These are phyloP conservation scores for Misgurnus anguillicaudatus DNA, from an alignment of 2,113 vertebrate species.

Conservation along the genomic window DNA sequence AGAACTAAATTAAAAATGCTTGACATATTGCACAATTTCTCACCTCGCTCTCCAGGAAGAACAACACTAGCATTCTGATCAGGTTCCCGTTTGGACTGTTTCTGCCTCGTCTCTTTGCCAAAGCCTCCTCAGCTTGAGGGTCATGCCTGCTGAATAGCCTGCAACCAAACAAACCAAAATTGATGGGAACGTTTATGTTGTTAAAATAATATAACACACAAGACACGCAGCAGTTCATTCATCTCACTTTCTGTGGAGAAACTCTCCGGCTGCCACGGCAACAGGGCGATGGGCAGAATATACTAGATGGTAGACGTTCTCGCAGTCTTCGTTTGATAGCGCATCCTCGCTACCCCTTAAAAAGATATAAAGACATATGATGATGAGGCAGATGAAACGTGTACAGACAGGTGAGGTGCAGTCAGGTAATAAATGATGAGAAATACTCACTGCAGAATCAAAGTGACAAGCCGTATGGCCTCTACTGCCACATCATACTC, in stretches of 20 bases:
- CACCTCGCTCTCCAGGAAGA: slow-evolving; percentile 99
- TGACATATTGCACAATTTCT: slow-evolving; percentile 59
- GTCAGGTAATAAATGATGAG: neutral
- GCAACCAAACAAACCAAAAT: slow-evolving; percentile 19
- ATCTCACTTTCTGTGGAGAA: slow-evolving; percentile 96
- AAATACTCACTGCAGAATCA: slow-evolving; percentile 94
- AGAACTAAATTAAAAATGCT: neutral
- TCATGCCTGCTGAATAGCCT: slow-evolving; percentile 91
- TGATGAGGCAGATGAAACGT: neutral
- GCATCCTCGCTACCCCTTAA: slow-evolving; percentile 96
- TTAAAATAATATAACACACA: neutral
- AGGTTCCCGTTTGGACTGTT: slow-evolving; percentile 98
- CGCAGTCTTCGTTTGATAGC: slow-evolving; percentile 97
- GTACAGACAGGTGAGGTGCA: neutral
- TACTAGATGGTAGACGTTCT: slow-evolving; percentile 98
- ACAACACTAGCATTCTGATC: slow-evolving; percentile 98
- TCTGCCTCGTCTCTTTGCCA: slow-evolving; percentile 94
- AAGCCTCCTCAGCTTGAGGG: slow-evolving; percentile 94
- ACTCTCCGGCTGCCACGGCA: slow-evolving; percentile 96
- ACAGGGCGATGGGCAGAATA: slow-evolving; percentile 97
- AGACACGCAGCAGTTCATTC: neutral
- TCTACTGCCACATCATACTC: slow-evolving; percentile 98
- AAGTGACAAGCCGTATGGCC: slow-evolving; percentile 95
- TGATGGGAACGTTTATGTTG: neutral
- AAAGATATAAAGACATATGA: slow-evolving; percentile 6